Base-by-base conservation (phyloP, 1,140 invertebrate genomes). In the Trypoxylus dichotomus region DNA sequence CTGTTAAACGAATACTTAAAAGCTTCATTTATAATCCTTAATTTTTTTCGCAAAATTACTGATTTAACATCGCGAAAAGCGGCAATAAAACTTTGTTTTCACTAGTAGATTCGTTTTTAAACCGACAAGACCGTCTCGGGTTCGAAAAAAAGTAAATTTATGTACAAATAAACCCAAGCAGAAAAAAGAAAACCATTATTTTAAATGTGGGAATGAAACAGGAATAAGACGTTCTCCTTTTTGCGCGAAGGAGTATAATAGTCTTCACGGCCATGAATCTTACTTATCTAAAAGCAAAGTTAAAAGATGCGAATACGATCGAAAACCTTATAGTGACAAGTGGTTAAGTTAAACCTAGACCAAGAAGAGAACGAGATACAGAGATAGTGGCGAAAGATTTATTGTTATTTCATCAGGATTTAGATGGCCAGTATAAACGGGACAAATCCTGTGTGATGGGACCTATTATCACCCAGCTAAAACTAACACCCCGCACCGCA, bases 321-420 rank as follows among this genome's bases (percentile, higher is more conserved):
- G 68, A 78, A 47, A 79, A 78, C 78, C 78, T 76, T 77, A 76
- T 73, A 79, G 81, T 83, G 83, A 83, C 82, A 83, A 83, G 80
- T 83, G 80, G 78, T 78, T 79, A 81, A 81, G 81, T 79, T 79
- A 81, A 74, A 80, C 78, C 77, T 77, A 79, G 79, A 76, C 79
- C 77, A 82, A 79, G 82, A 81, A 82, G 43, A 47, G 43, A 47
- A 47, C 43, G 77, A 83, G 80, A 81, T 80, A 83, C 24, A 60
- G 47, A 75, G 74, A 78, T 71, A 68, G 68, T 80, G 80, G 81
- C 58, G 79, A 80, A 81, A 83, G 82, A 84, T 85, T 84, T 84
- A 84, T 85, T 82, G 82, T 84, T 83, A 84, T 85, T 83, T 85
- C 83, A 79, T 72, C 76, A 68, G 82, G 81, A 83, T 83, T 85